Percentiles rank a stretch among this genome's conserved stretches.
Evolutionary conservation across 2,888 invertebrate species (phyloP).

Genomic region (Drosophila dives): DNA sequence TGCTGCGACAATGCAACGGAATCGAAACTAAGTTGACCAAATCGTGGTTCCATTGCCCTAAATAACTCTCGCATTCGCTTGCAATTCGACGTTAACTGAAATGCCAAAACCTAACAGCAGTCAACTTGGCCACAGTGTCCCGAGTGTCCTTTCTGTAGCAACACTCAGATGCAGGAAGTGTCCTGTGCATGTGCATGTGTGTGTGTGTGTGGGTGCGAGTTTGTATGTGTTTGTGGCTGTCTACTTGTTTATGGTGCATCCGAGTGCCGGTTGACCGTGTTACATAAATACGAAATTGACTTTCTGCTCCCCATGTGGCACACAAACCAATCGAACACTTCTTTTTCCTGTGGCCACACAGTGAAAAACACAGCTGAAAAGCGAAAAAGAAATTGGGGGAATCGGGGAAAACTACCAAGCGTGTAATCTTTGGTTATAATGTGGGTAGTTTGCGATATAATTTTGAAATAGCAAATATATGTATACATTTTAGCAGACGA

Average conservation of each 20-base stretch:
- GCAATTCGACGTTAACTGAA: slow-evolving; percentile 56
- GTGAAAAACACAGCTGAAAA: neutral
- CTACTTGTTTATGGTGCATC: slow-evolving; percentile 68
- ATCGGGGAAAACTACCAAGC: slow-evolving; percentile 13
- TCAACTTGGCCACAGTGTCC: slow-evolving; percentile 57
- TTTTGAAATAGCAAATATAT: neutral
- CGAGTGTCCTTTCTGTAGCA: slow-evolving; percentile 37
- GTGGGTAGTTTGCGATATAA: slow-evolving; percentile 1
- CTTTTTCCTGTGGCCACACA: slow-evolving; percentile 33
- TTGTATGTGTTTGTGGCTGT: slow-evolving; percentile 35
- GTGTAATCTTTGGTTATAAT: slow-evolving; percentile 18
- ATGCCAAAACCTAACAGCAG: slow-evolving; percentile 57
- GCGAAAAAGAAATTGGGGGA: neutral
- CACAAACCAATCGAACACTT: slow-evolving; percentile 63
- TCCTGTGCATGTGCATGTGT: slow-evolving; percentile 8
- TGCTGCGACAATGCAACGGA: slow-evolving; percentile 30
- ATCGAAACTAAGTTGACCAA: slow-evolving; percentile 68
- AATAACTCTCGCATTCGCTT: slow-evolving; percentile 14
- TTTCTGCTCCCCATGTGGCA: slow-evolving; percentile 57
- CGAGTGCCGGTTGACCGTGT: slow-evolving; percentile 69
- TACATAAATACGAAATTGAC: slow-evolving; percentile 76
- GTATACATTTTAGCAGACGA: neutral
- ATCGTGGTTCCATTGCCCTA: slow-evolving; percentile 49
- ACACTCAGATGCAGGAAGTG: slow-evolving; percentile 30
- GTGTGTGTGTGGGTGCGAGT: slow-evolving; percentile 16